Evolutionary conservation across 2,113 vertebrate genomes (phyloP), one percentile per base, ranked within the genome.

Genomic region (Potamarius usumacintae): DNA sequence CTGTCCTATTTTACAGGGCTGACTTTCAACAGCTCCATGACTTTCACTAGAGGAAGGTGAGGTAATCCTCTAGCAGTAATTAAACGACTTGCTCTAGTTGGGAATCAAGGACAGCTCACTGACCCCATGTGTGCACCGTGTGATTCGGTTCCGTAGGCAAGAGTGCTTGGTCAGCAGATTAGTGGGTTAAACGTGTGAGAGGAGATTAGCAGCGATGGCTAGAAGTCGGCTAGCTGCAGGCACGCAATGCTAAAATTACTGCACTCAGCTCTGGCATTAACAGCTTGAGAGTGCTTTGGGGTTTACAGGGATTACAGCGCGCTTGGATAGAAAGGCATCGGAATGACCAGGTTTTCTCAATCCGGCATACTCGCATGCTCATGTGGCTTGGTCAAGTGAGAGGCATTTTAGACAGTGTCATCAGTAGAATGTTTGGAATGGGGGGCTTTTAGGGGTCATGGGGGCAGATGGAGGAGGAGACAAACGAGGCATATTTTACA

Each of bases 191-290:
- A 72, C 72, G 85, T 71, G 77, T 50, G 65, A 72, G 62, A 34
- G 65, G 65, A 82, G 85, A 82, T 87, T 82, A 87, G 52, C 65
- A 53, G 30, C 72, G 77, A 81, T 60, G 58, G 62, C 63, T 86
- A 65, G 78, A 88, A 42, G 76, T 82, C n/a, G 72, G 82, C 58
- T 83, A 27, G 83, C n/a, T 85, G 50, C 78, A 82, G 67, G 72
- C 84, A 83, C 30, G 30, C 88, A 67, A 83, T 78, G 84, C 79
- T 83, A 77, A 42, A 89, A 86, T 86, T 77, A 86, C 69, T 50
- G 30, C 88, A 78, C 69, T 89, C 60, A 69, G 88, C 58, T 83
- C 79, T 72, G 50, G 60, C 58, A 83, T 86, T 86, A 85, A 85
- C 50, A 87, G 67, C 86, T 80, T 34, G 77, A 85, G 81, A 58